Evolutionary conservation across 2,113 vertebrate species (phyloP).

Genomic region (Bungarus multicinctus): DNA sequence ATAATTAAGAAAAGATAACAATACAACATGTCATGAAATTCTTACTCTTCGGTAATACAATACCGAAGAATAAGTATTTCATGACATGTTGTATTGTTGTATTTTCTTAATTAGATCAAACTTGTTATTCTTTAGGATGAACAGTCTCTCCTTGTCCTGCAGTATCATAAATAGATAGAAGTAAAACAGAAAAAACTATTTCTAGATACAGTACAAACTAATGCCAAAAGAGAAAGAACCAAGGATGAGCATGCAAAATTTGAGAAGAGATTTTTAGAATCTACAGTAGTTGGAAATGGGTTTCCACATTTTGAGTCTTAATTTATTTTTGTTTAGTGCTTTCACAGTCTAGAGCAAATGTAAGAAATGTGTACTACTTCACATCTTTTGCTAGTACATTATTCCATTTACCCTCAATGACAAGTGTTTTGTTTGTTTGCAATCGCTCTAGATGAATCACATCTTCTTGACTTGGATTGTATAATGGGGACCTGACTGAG

Average conservation of each 20-base stretch:
- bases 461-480: not conserved
- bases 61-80: no score
- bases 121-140: not conserved
- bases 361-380: not conserved
- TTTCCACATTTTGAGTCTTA: not conserved
- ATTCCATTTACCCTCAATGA: not conserved
- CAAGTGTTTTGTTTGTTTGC: not conserved
- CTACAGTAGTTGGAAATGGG: not conserved
- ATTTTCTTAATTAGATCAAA: not conserved
- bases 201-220: not conserved
- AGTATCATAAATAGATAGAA: not conserved
- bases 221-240: not conserved
- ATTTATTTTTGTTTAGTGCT: not conserved
- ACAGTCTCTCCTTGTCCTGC: not conserved
- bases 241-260: not conserved
- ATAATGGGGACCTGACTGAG: not conserved
- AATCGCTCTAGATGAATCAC: not conserved
- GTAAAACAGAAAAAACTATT: not conserved
- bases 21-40: not conserved
- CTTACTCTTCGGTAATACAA: not conserved
- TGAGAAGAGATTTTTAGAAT: not conserved
- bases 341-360: not conserved
- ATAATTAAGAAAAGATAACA: not conserved
- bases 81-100: no score
- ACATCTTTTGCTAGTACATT: not conserved